Evolutionary conservation across 1,140 invertebrate species (phyloP), one percentile per base, ranked within the genome.

Genomic region (Calosoma granatense): DNA sequence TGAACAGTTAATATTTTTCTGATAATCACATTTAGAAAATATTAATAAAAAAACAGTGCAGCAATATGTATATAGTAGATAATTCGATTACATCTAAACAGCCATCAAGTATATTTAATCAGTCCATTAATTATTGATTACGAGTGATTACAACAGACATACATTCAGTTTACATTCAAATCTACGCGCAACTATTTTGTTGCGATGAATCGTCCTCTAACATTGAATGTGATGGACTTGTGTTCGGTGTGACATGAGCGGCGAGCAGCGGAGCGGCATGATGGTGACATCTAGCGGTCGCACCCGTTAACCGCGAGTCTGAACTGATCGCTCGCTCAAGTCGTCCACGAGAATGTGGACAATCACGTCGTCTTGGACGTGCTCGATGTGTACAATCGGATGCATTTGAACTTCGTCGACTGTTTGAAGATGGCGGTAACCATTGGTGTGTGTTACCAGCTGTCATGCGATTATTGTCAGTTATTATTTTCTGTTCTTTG

Each of bases 291-390:
- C 62, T 67, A 0, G 64, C 64, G 22, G 67, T 64, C 11, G 67
- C 66, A 2, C 67, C 67, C 6, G 63, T 65, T 20, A 70, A 56
- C 52, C 69, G 63, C 9, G 69, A 68, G 61, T 70, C 69, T 4
- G 69, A 68, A 57, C 69, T 70, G 12, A 69, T 69, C 9, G 69
- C 67, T 19, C 69, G 55, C 59, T 70, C 69, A 39, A 70, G 57
- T 17, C 59, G 57, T 19, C 66, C 68, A 21, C 67, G 61, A 1
- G 58, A 53, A 21, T 57, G 55, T 19, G 64, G 63, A 11, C 56
- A 57, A 55, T 62, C 62, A n/a, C 69, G 65, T 53, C 62, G 60
- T 55, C 65, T 57, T 17, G 62, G 54, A 20, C 69, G 64, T 2
- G 66, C 60, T 21, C 67, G 57, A 20, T 66, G 65, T 20, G 68